Base-by-base conservation (phyloP, 2,797 vertebrate species). In the Pangasius mekongensis region DNA sequence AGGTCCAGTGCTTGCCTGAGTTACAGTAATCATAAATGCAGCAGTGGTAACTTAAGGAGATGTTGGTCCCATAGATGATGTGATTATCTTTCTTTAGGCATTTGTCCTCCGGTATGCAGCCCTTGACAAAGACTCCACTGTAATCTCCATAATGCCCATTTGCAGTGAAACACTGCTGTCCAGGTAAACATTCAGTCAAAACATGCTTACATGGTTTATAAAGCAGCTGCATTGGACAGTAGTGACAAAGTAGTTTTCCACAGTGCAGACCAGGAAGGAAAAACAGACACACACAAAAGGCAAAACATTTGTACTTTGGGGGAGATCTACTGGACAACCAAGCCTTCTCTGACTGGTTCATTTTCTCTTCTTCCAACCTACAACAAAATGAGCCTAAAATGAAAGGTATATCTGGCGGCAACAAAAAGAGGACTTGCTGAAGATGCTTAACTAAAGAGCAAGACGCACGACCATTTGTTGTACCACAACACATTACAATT, bases 11-110 rank as follows among this genome's bases (percentile, higher is more conserved):
- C 52, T 82, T 30, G 43, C 87, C 27, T 1, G 87, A 90, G 83
- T 91, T 91, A 73, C 90, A 91, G 9, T 85, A 89, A 36, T 58
- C 11, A n/a, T 47, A 52, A 33, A 4, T 49, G 73, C 90, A 91
- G 80, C 90, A 91, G 0, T 58, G 13, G 83, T 74, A 90, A 22
- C 0, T 43, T 85, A 91, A 62, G n/a, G 87, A 89, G 24, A 91
- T 78, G 80, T 91, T 91, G 47, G n/a, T 89, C 20, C 85, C 84
- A 14, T 87, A 84, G n/a, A 90, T 43, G 3, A 74, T 24, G 8
- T 43, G 52, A 43, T 13, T 71, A n/a, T 20, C 85, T n/a, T 69
- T 36, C 13, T 64, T 33, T 0, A 20, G 3, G 9, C 90, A 91
- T 67, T 78, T 83, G 7, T 49, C 56, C 66, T 43, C 60, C 0